Percentiles rank a stretch among this genome's conserved stretches.
These are phyloP conservation scores for Megaceryle torquata DNA, from an alignment of 2,113 vertebrate species.

Conservation along the genomic window DNA sequence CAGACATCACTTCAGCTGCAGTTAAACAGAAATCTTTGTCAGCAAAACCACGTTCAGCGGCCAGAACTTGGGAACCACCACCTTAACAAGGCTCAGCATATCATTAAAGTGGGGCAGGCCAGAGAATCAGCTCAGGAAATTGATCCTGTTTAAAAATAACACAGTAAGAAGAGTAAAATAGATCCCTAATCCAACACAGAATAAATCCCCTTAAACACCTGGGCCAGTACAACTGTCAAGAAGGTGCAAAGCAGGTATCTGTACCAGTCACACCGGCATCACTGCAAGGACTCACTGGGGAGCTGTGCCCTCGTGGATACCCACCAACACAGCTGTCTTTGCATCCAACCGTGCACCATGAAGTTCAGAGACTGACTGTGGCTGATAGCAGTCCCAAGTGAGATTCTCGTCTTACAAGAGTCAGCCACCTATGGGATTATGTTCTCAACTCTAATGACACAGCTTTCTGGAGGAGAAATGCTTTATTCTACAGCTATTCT, in stretches of 20 bases:
- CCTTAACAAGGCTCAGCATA: neutral
- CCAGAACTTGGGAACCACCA: neutral
- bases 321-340: neutral
- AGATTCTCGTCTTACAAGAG: neutral
- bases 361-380: rapidly evolving
- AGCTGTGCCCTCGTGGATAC: neutral
- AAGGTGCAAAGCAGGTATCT: neutral
- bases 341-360: rapidly evolving
- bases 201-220: neutral
- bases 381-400: neutral
- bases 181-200: neutral
- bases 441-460: neutral
- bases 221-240: neutral
- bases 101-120: neutral
- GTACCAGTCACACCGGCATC: neutral
- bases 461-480: neutral
- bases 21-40: neutral
- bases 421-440: neutral
- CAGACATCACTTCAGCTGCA: neutral
- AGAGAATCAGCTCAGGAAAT: neutral
- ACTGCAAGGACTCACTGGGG: neutral
- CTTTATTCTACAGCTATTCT: neutral
- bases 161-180: neutral
- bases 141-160: constrained; percentile 21
- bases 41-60: neutral